Conservation (phyloP, 2,797 vertebrate genomes). For the Pelochelys cantorii region DNA sequence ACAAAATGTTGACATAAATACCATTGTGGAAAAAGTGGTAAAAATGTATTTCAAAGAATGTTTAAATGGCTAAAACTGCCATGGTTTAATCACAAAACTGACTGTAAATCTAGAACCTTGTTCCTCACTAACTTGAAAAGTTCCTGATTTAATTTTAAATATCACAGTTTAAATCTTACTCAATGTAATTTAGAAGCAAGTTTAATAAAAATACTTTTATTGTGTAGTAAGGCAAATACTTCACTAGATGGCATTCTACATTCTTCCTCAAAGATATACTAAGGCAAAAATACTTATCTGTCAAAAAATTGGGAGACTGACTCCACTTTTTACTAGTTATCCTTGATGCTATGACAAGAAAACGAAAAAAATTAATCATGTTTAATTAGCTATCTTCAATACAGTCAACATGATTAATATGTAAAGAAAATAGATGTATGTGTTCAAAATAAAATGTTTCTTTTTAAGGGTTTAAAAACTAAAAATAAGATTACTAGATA, state of each 20-base stretch:
- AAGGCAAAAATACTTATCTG: not conserved
- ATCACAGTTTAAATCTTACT: not conserved
- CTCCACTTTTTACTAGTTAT: not conserved
- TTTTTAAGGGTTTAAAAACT: not conserved
- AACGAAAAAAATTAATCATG: not conserved
- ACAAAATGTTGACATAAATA: not conserved
- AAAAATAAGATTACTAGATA: not conserved
- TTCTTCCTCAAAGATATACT: not conserved
- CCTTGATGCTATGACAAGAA: not conserved
- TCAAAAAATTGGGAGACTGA: not conserved
- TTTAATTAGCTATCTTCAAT: not conserved
- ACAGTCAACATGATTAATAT: not conserved
- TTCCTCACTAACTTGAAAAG: not conserved
- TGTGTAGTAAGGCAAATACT: not conserved
- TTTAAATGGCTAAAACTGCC: not conserved
- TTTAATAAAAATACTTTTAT: not conserved
- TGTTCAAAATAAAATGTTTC: not conserved
- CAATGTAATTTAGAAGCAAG: not conserved
- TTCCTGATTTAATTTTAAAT: not conserved
- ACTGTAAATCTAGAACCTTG: fast-evolving
- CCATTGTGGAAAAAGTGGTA: fast-evolving
- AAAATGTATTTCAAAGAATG: fast-evolving
- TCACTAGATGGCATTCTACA: constrained; percentile 63
- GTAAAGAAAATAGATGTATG: not conserved
- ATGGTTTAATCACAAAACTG: not conserved